Conservation (phyloP, 30 jellyfish, hydroid and myxozoan genomes). For the Calvadosia cruxmelitensis region DNA sequence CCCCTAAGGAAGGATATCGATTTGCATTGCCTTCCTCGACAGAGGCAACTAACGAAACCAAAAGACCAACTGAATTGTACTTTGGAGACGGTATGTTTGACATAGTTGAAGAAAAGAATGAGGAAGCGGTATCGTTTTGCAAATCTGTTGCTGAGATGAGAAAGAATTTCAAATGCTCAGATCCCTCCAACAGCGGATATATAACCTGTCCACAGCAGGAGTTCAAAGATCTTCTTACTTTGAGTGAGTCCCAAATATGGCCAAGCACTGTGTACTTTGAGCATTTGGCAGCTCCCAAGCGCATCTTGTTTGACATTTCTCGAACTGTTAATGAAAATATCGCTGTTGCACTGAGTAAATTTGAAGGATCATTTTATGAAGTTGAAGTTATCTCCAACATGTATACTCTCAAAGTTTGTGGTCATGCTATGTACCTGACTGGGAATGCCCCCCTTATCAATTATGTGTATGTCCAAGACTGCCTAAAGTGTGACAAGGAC, state of each 20-base stretch:
- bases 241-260: conserved; percentile 11
- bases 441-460: conserved; percentile 57
- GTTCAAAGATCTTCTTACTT: conserved; percentile 8
- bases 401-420: conserved; percentile 57
- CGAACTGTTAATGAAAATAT: conserved; percentile 44
- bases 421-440: conserved; percentile 52
- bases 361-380: conserved; percentile 20
- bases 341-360: conserved; percentile 21
- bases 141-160: conserved; percentile 51
- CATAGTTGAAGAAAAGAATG: conserved; percentile 79
- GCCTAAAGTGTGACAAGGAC: conserved; percentile 33
- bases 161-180: conserved; percentile 5
- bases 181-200: conserved; percentile 61
- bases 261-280: conserved; percentile 23
- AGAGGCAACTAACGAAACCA: not conserved
- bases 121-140: conserved; percentile 71
- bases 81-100: conserved; percentile 78
- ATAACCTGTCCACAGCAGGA: conserved; percentile 21
- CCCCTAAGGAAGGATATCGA: conserved; percentile 20
- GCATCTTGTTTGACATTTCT: conserved; percentile 21
- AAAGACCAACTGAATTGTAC: conserved; percentile 18
- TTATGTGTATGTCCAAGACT: conserved; percentile 54
- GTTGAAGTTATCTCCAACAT: conserved; percentile 48
- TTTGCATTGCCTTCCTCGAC: conserved; percentile 24
- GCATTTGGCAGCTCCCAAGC: conserved; percentile 7